Evolutionary conservation across 2,797 vertebrate genomes (phyloP).

Genomic region (Molossus molossus): DNA sequence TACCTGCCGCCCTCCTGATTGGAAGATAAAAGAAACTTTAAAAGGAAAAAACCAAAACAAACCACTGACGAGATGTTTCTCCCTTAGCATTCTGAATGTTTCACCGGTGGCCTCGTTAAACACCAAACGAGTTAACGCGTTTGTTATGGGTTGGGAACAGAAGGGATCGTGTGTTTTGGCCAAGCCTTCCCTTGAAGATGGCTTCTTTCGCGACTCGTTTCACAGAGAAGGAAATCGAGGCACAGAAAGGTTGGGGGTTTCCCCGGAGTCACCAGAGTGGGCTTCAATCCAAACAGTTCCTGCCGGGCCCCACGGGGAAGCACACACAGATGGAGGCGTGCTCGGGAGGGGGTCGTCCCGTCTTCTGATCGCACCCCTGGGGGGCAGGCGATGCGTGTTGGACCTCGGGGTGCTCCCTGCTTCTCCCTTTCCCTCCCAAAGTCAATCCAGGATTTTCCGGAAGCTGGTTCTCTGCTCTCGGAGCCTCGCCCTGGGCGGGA

Average conservation of each 20-base stretch:
- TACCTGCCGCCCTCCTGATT: not conserved
- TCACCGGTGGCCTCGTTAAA: not conserved
- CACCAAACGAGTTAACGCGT: not conserved
- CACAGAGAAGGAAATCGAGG: not conserved
- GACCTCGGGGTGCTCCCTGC: not conserved
- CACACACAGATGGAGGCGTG: rapidly evolving
- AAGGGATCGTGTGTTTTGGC: not conserved
- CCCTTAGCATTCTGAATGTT: not conserved
- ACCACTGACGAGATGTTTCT: not conserved
- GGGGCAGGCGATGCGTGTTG: not conserved
- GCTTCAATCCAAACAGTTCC: not conserved
- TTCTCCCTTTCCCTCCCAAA: not conserved
- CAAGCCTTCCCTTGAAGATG: no score
- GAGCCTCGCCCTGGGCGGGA: not conserved
- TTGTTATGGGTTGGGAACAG: not conserved
- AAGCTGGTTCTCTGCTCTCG: not conserved
- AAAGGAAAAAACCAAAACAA: not conserved
- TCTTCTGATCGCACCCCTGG: rapidly evolving
- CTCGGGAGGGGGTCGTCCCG: not conserved
- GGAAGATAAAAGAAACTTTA: not conserved
- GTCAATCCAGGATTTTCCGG: rapidly evolving
- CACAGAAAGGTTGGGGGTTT: not conserved
- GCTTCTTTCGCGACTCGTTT: not conserved
- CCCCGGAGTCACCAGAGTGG: not conserved
- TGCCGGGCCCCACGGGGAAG: rapidly evolving